phyloP scores from a whole-genome alignment of 2,113 vertebrate genomes.

The Hiodon alosoides region DNA sequence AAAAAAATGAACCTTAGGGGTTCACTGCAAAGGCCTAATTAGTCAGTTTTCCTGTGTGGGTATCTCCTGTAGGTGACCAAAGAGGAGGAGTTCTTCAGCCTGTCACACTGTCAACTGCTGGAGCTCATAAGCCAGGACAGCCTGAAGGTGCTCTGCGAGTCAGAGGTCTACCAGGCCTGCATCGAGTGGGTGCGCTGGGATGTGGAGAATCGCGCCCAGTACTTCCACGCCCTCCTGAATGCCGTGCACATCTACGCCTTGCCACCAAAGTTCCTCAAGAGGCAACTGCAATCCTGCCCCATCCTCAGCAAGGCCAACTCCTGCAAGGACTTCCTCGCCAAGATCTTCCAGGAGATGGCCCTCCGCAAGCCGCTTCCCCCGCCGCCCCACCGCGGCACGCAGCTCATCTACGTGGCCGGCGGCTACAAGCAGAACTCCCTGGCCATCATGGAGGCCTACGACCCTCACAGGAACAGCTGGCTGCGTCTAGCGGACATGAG shows the following conservation, averaged over 20 bases:
- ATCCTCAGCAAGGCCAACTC: slow-evolving; percentile 73
- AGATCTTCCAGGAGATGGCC: slow-evolving; percentile 76
- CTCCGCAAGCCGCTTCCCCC: slow-evolving; percentile 62
- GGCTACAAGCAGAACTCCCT: slow-evolving; percentile 66
- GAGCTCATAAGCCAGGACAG: slow-evolving; percentile 74
- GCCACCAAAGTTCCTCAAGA: slow-evolving; percentile 71
- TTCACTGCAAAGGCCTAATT: too few species aligned
- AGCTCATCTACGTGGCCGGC: slow-evolving; percentile 70
- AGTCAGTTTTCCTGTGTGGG: too few species aligned
- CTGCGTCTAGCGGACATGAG: slow-evolving; percentile 60
- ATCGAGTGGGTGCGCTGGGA: slow-evolving; percentile 73
- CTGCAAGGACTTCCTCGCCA: slow-evolving; percentile 71
- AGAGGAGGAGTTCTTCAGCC: slow-evolving; percentile 72
- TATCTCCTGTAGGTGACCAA: slow-evolving; percentile 61
- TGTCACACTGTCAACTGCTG: slow-evolving; percentile 72
- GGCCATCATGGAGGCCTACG: slow-evolving; percentile 62
- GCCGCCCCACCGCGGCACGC: slow-evolving; percentile 59
- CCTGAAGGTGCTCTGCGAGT: slow-evolving; percentile 73
- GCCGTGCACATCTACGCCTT: slow-evolving; percentile 71
- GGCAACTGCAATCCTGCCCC: slow-evolving; percentile 69
- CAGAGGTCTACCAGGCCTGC: slow-evolving; percentile 75
- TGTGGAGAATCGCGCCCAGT: slow-evolving; percentile 60
- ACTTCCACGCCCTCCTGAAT: slow-evolving; percentile 71
- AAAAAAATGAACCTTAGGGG: too few species aligned
- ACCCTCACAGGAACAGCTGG: slow-evolving; percentile 59